Conservation (phyloP, 2,888 invertebrate genomes). For the Hydriomena furcata region DNA sequence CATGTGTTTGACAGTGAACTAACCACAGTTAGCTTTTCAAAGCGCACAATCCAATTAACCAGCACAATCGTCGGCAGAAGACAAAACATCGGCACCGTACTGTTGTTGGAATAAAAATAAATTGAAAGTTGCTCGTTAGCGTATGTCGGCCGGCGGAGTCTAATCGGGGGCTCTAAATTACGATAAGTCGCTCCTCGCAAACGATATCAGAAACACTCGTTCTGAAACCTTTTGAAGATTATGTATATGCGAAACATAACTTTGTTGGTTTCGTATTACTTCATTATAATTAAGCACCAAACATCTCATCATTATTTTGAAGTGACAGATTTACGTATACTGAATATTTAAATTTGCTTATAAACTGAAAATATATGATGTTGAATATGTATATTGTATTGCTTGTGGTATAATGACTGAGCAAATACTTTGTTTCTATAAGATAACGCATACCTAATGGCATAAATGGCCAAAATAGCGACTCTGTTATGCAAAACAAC, state of each 20-base stretch:
- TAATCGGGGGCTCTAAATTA: conserved; percentile 81
- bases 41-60: conserved; percentile 73
- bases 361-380: background rate
- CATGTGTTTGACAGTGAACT: conserved; percentile 45
- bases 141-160: conserved; percentile 71
- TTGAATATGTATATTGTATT: too few species aligned
- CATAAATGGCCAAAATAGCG: too few species aligned
- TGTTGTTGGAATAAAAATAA: conserved; percentile 74
- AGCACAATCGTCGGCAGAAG: conserved; percentile 68
- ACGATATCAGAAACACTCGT: conserved; percentile 75
- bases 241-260: conserved; percentile 62
- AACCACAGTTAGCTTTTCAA: conserved; percentile 49
- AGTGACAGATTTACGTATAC: conserved; percentile 9
- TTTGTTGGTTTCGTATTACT: conserved; percentile 62
- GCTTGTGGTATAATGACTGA: too few species aligned
- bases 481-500: background rate
- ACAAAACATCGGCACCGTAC: conserved; percentile 74
- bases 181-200: conserved; percentile 74
- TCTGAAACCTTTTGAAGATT: conserved; percentile 72
- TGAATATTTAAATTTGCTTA: conserved; percentile 2
- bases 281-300: conserved; percentile 41
- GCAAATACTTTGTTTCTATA: too few species aligned
- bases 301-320: conserved; percentile 18
- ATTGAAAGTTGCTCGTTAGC: conserved; percentile 79
- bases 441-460: too few species aligned